phyloP scores from a whole-genome alignment of 2,888 invertebrate species.

The Drosophila cracens region DNA sequence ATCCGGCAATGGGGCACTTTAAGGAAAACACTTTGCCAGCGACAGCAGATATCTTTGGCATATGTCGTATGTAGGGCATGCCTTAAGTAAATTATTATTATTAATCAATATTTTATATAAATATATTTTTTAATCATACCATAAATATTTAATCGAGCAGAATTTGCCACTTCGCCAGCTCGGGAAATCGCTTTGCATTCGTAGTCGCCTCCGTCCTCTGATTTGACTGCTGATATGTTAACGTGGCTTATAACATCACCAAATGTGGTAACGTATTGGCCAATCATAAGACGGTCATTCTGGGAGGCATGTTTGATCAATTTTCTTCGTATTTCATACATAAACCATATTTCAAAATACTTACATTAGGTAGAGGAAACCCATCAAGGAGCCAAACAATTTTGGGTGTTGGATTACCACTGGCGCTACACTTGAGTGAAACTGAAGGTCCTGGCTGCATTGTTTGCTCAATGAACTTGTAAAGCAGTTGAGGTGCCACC shows the following conservation, averaged over 20 bases:
- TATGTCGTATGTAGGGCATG: constrained; percentile 92
- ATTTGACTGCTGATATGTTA: constrained; percentile 93
- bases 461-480: constrained; percentile 92
- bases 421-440: constrained; percentile 91
- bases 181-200: constrained; percentile 93
- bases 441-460: constrained; percentile 92
- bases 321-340: not conserved
- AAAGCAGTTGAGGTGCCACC: constrained; percentile 90
- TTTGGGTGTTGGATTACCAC: constrained; percentile 91
- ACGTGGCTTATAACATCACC: constrained; percentile 96
- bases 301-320: constrained; percentile 42
- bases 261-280: constrained; percentile 95
- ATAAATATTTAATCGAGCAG: constrained; percentile 94
- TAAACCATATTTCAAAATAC: constrained; percentile 24
- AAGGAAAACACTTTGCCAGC: constrained; percentile 92
- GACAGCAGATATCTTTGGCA: constrained; percentile 93
- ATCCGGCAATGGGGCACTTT: constrained; percentile 96
- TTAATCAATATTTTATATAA: constrained; percentile 29
- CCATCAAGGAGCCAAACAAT: constrained; percentile 92
- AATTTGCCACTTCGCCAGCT: constrained; percentile 91
- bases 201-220: constrained; percentile 95
- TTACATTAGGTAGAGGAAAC: constrained; percentile 88
- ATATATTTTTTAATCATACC: constrained; percentile 85
- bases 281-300: constrained; percentile 91
- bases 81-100: constrained; percentile 83